Conservation (phyloP, 2,888 invertebrate species). For the Drosophila longiperda region DNA sequence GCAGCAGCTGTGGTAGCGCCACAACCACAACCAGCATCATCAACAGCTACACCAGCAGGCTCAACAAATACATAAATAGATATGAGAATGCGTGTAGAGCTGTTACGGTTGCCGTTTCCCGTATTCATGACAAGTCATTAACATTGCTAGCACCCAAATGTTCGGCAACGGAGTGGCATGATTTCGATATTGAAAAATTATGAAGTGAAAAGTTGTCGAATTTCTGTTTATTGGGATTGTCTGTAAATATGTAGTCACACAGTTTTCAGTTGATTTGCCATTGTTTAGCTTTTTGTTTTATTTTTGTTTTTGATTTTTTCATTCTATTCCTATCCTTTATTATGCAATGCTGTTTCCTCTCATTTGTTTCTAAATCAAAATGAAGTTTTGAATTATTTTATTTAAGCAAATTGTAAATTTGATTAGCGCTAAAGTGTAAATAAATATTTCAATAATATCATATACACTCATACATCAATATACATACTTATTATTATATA, state of each 20-base stretch:
- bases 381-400: constrained; percentile 67
- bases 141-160: constrained; percentile 33
- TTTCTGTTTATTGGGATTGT: constrained; percentile 51
- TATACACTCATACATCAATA: constrained; percentile 72
- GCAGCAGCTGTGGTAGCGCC: constrained; percentile 24
- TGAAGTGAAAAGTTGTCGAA: constrained; percentile 66
- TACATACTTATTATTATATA: constrained; percentile 64
- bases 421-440: constrained; percentile 77
- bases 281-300: constrained; percentile 65
- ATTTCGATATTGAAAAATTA: constrained; percentile 47
- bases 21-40: constrained; percentile 49
- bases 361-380: constrained; percentile 70
- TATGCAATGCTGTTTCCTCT: constrained; percentile 63
- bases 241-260: constrained; percentile 80
- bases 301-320: constrained; percentile 53
- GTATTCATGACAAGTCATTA: constrained; percentile 71
- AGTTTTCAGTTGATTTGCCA: constrained; percentile 69
- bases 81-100: constrained; percentile 38
- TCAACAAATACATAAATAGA: constrained; percentile 66
- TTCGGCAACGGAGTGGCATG: constrained; percentile 49
- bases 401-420: constrained; percentile 77
- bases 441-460: constrained; percentile 78
- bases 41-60: constrained; percentile 63
- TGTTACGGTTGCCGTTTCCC: constrained; percentile 33
- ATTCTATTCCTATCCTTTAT: constrained; percentile 36